Base-by-base conservation (phyloP, 1,140 invertebrate genomes). In the Bombus huntii region DNA sequence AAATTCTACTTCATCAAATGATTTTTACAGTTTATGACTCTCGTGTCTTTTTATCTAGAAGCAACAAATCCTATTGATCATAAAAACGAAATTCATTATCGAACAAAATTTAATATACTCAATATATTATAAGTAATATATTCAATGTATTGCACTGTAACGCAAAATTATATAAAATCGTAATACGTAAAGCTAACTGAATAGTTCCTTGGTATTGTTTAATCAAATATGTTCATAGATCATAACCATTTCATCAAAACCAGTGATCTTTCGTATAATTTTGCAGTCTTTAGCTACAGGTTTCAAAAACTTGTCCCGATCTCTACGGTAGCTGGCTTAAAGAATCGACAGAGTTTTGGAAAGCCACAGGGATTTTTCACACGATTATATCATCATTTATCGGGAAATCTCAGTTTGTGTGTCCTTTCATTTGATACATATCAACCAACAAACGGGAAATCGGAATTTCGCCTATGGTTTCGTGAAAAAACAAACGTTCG, bases 391-490 rank as follows among this genome's bases (percentile, higher is more conserved):
- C 53, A 39, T 53, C 53, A 57, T 73, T 62, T 66, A 39, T 47
- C 4, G 22, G 18, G 59, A n/a, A 34, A 28, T 3, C 47, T 90
- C 70, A 83, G 15, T 87, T 90, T 18, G 75, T 86, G 34, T 88
- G 81, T 22, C 77, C 75, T 47, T 89, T 83, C 88, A 91, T 88
- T 85, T 97, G 96, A 93, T 97, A 97, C 97, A 98, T 98, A 93
- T 98, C 97, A 70, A 97, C 97, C 44, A 98, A 94, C 1, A 98
- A 95, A 62, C 97, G 96, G 4, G 98, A 97, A 77, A 98, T 98
- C 0, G 97, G 97, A 84, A 98, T 98, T 91, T 98, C 97, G 0
- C 98, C 98, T 59, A 98, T 98, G 8, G 98, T 98, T 88, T 98
- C 98, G 86, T 97, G 97, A 94, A 98, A 98, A 93, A 98, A 97